Evolutionary conservation across 2,797 vertebrate genomes (phyloP).

Genomic region (Myripristis jacobus): DNA sequence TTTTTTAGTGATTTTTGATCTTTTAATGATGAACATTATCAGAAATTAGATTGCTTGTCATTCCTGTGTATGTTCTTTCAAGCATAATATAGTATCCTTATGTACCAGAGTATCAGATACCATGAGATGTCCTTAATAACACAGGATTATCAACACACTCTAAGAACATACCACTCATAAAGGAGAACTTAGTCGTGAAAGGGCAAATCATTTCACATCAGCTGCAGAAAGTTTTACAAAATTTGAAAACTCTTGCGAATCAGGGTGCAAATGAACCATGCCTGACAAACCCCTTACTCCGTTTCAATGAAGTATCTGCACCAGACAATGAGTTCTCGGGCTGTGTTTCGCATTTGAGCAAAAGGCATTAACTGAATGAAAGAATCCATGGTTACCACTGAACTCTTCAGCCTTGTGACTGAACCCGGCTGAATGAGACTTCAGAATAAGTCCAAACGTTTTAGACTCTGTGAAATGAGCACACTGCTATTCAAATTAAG

Average conservation of each 20-base stretch:
- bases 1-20: too few species aligned
- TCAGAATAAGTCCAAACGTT: slow-evolving; percentile 63
- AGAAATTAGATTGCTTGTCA: too few species aligned
- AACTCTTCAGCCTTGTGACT: slow-evolving; percentile 63
- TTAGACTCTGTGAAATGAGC: slow-evolving; percentile 69
- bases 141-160: not conserved
- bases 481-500: slow-evolving; percentile 59
- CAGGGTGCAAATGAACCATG: slow-evolving; percentile 46
- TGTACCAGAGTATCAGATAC: not conserved
- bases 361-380: slow-evolving; percentile 73
- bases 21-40: too few species aligned
- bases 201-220: slow-evolving; percentile 32
- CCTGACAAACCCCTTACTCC: slow-evolving; percentile 39
- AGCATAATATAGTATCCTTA: not conserved
- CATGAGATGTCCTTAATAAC: not conserved
- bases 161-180: not conserved
- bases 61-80: too few species aligned
- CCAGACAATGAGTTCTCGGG: slow-evolving; percentile 63
- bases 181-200: not conserved
- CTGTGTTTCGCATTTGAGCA: slow-evolving; percentile 63
- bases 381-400: slow-evolving; percentile 65
- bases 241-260: slow-evolving; percentile 47
- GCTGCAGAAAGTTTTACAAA: slow-evolving; percentile 53
- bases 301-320: slow-evolving; percentile 73
- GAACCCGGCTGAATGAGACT: slow-evolving; percentile 65